phyloP scores from a whole-genome alignment of 2,888 invertebrate genomes.

The Microctonus hyperodae region DNA sequence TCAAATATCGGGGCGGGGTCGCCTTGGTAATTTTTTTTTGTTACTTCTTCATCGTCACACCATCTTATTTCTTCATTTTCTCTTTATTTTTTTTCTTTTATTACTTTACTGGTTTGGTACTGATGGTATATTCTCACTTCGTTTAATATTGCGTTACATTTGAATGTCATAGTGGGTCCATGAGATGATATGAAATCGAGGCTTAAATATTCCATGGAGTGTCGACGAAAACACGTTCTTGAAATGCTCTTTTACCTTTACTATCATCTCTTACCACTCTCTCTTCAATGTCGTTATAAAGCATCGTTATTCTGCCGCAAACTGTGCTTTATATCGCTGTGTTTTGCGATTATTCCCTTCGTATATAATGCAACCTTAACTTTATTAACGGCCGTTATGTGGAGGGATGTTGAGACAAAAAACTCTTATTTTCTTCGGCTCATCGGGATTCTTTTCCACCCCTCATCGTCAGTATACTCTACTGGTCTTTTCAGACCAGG shows the following conservation, averaged over 20 bases:
- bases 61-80: conserved; percentile 31
- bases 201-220: conserved; percentile 62
- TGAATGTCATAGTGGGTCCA: conserved; percentile 34
- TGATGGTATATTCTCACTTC: conserved; percentile 35
- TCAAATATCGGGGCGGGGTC: conserved; percentile 50
- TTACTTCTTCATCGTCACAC: conserved; percentile 38
- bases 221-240: conserved; percentile 43
- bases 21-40: conserved; percentile 50
- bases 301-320: conserved; percentile 52
- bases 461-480: not conserved
- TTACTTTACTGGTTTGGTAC: conserved; percentile 11
- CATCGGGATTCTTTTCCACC: not conserved
- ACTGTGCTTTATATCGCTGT: conserved; percentile 54
- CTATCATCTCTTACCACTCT: not conserved
- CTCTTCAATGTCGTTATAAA: conserved; percentile 59
- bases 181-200: conserved; percentile 60
- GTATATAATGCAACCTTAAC: conserved; percentile 54
- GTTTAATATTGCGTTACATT: conserved; percentile 53
- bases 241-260: conserved; percentile 26
- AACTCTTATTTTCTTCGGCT: conserved; percentile 19
- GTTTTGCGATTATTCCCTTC: conserved; percentile 51
- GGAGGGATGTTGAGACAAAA: not conserved
- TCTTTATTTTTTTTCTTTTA: conserved; percentile 35
- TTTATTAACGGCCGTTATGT: conserved; percentile 52
- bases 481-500: not conserved